A percentile compares a stretch with the other conserved stretches of the same genome.
Evolutionary conservation across 2,113 vertebrate genomes (phyloP).

Genomic region (Eurypyga helias): DNA sequence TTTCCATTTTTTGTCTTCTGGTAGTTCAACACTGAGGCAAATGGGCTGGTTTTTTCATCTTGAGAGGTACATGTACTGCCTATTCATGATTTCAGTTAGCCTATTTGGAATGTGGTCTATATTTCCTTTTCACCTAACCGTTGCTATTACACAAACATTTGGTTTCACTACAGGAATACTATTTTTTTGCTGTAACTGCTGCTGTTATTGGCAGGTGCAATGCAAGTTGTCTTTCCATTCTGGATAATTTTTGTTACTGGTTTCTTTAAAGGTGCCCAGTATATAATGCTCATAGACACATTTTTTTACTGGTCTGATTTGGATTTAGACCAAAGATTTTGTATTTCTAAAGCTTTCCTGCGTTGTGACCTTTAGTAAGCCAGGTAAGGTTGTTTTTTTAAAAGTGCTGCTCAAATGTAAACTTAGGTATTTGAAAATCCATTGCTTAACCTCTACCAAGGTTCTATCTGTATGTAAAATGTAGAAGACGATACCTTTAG

Average conservation of each 20-base stretch:
- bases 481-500: neutral
- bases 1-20: neutral
- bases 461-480: neutral
- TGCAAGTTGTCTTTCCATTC: neutral
- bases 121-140: neutral
- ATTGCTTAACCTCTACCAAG: neutral
- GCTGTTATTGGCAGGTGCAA: neutral
- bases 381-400: neutral
- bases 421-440: neutral
- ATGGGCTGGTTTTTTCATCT: neutral
- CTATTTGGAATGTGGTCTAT: neutral
- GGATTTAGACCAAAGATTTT: neutral
- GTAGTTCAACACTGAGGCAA: neutral
- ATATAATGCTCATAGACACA: neutral
- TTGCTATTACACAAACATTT: neutral
- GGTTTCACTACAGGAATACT: neutral
- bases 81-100: neutral
- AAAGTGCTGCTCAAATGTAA: neutral
- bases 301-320: neutral
- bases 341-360: neutral
- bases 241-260: neutral
- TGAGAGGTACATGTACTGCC: neutral
- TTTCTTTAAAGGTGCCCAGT: neutral
- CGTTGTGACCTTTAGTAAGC: neutral
- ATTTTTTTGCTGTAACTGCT: neutral